phyloP scores from a whole-genome alignment of 2,888 invertebrate species.

The Lathronympha strigana region DNA sequence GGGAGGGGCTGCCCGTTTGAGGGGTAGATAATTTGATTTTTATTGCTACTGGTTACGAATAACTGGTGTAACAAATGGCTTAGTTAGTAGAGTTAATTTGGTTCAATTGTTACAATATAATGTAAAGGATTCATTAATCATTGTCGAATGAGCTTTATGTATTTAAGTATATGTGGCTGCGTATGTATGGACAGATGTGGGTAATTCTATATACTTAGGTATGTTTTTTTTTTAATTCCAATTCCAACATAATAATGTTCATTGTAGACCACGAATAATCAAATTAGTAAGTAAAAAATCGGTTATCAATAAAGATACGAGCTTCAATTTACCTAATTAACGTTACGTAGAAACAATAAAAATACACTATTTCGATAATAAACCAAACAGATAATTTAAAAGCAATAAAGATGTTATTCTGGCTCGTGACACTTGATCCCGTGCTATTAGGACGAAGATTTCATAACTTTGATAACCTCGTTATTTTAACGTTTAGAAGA shows the following conservation, averaged over 20 bases:
- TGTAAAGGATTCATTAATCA: slow-evolving; percentile 23
- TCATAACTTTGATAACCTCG: slow-evolving; percentile 42
- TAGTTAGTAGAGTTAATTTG: slow-evolving; percentile 33
- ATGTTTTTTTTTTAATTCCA: neutral
- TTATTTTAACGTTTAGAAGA: neutral
- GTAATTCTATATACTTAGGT: neutral
- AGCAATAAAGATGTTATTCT: slow-evolving; percentile 35
- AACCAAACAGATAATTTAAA: slow-evolving; percentile 33
- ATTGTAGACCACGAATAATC: neutral
- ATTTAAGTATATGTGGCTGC: neutral
- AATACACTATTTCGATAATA: slow-evolving; percentile 7
- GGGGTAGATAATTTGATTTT: slow-evolving; percentile 48
- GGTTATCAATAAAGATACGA: neutral
- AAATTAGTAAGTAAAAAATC: neutral
- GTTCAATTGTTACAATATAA: slow-evolving; percentile 29
- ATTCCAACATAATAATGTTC: neutral
- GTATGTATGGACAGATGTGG: neutral
- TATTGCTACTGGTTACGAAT: slow-evolving; percentile 41
- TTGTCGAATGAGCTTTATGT: slow-evolving; percentile 1
- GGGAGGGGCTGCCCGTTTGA: slow-evolving; percentile 58
- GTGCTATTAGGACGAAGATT: slow-evolving; percentile 26
- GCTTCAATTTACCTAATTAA: slow-evolving; percentile 1
- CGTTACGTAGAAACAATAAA: neutral
- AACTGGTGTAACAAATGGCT: slow-evolving; percentile 29
- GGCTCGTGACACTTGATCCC: slow-evolving; percentile 35